These are phyloP conservation scores for Batillaria attramentaria DNA, from an alignment of 1,140 invertebrate species.

Conservation along the genomic window DNA sequence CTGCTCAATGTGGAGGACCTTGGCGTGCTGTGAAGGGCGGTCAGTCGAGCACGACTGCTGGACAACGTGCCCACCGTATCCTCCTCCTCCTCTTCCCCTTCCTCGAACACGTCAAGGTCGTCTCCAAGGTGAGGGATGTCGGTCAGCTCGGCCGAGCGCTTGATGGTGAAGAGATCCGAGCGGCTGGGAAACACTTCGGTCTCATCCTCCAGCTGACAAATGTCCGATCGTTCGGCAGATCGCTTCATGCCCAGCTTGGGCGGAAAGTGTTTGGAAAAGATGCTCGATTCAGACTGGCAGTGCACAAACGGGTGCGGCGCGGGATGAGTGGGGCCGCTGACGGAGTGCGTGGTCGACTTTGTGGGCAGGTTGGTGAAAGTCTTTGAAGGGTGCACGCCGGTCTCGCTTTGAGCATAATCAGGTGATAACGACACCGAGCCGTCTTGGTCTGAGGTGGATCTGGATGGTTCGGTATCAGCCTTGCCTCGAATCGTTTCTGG, in stretches of 20 bases:
- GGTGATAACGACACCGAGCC: too few species aligned
- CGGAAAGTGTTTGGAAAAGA: constrained; percentile 14
- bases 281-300: constrained; percentile 29
- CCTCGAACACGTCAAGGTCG: constrained; percentile 48
- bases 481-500: too few species aligned
- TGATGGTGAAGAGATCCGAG: constrained; percentile 41
- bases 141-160: constrained; percentile 50
- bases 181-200: constrained; percentile 40
- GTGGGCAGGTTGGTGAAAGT: too few species aligned
- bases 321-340: neutral
- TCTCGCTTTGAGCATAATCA: too few species aligned
- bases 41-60: neutral
- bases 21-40: constrained; percentile 21
- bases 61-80: constrained; percentile 35
- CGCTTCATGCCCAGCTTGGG: constrained; percentile 29
- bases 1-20: constrained; percentile 26
- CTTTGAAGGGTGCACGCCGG: too few species aligned
- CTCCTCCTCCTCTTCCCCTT: constrained; percentile 35
- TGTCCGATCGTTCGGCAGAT: constrained; percentile 26
- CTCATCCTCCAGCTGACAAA: constrained; percentile 50
- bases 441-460: too few species aligned
- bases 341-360: neutral
- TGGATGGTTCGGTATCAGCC: too few species aligned
- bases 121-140: constrained; percentile 54
- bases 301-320: constrained; percentile 20